A percentile compares a stretch with the other conserved stretches of the same genome.
Conservation (phyloP, 2,113 vertebrate species). For the Brachirus orientalis region DNA sequence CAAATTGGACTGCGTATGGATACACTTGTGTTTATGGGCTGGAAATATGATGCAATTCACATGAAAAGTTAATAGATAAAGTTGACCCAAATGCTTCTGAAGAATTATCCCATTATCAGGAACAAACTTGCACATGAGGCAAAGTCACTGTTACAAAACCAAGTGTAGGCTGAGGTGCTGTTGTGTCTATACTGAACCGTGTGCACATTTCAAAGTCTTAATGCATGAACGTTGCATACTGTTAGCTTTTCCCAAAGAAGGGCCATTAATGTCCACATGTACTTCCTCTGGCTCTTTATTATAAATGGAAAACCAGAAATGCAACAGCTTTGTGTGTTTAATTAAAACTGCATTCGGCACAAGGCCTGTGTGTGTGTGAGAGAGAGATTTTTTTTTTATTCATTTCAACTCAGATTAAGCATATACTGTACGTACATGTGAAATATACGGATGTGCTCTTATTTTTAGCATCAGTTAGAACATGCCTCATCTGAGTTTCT, state of each 20-base stretch:
- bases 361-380: too few species aligned
- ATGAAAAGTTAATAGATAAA: too few species aligned
- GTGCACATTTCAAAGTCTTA: constrained; percentile 30
- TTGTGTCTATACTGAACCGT: constrained; percentile 10
- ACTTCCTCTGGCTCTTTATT: constrained; percentile 52
- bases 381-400: constrained; percentile 14
- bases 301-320: constrained; percentile 51
- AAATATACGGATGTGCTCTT: neutral
- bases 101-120: too few species aligned
- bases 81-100: neutral
- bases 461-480: too few species aligned
- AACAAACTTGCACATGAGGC: neutral
- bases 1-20: too few species aligned
- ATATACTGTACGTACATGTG: constrained; percentile 6
- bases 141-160: too few species aligned
- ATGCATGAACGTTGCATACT: constrained; percentile 46
- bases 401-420: constrained; percentile 31
- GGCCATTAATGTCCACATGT: constrained; percentile 57
- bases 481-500: constrained; percentile 6
- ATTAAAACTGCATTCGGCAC: constrained; percentile 11
- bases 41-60: too few species aligned
- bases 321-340: constrained; percentile 27
- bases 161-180: neutral
- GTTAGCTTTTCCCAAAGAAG: constrained; percentile 44
- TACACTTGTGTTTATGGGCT: too few species aligned